Evolutionary conservation across 2,888 invertebrate species (phyloP), one percentile per base, ranked within the genome.

Genomic region (Labia minor): DNA sequence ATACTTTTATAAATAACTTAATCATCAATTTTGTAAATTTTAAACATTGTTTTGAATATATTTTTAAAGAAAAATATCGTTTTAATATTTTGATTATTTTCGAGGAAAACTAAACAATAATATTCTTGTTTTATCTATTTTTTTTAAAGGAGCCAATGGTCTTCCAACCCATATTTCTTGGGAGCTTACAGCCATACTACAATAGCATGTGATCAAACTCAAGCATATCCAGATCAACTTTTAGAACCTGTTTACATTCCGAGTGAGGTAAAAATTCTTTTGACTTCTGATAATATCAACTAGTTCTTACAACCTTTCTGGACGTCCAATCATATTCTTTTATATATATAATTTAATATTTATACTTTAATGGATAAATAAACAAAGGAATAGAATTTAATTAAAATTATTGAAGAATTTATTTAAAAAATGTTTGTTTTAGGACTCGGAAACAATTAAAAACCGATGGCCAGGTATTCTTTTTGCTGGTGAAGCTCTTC

Each of bases 401-500:
- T 26, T 26, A 26, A 6, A 26, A 26, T 6, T 6, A 26, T 26
- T 26, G 26, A 26, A 26, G 8, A 6, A 26, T 26, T 6, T 26
- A 26, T 26, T 26, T 26, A 3, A 6, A 26, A 26, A 26, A 26
- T 6, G 3, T 26, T 6, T 26, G 26, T 26, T 26, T 26, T 26
- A 26, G 26, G 3, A n/a, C 14, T 49, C 49, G 3, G 16, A 16
- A 14, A 3, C 49, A 49, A 16, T 14, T 3, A 16, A 10, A 3
- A 14, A 49, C 1, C 71, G 79, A 78, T 70, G 71, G 65, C 84
- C 85, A 8, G 75, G 81, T 67, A 74, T 87, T 66, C 73, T 85
- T 70, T 79, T 87, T 66, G 86, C 86, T 65, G 87, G 87, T 19
- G 87, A 87, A 77, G 86, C 85, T 2, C 80, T 82, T 16, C 83